Conservation (phyloP, 2,113 vertebrate genomes). For the Danio rerio region DNA sequence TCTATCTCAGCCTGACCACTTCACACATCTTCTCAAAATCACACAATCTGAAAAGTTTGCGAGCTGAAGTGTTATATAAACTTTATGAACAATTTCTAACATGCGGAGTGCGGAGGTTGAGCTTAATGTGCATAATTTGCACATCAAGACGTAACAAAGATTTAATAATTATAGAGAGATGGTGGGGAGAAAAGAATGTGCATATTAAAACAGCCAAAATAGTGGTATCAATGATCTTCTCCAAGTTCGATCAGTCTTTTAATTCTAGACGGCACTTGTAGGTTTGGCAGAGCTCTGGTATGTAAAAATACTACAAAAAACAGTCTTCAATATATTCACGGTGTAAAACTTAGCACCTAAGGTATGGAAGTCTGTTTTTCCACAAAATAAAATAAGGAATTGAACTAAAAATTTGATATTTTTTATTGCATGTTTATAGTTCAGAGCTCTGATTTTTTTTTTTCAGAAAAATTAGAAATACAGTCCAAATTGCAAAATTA, state of each 20-base stretch:
- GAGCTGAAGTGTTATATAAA: neutral
- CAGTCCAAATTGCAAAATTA: no score
- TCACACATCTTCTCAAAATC: neutral
- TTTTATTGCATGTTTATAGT: no score
- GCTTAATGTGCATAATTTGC: neutral
- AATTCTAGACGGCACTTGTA: no score
- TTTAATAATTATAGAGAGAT: conserved; percentile 3
- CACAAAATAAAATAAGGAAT: no score
- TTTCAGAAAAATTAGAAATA: no score
- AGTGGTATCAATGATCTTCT: neutral
- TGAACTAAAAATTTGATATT: no score
- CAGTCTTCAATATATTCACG: no score
- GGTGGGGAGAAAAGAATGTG: neutral
- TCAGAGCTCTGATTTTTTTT: no score
- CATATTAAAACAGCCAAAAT: conserved; percentile 17
- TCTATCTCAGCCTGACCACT: neutral
- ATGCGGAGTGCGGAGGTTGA: neutral
- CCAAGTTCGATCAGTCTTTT: neutral
- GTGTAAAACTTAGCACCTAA: no score
- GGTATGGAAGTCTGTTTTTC: no score
- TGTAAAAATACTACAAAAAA: neutral
- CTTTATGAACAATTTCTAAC: neutral
- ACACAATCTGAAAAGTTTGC: neutral
- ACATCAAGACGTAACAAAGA: conserved; percentile 5
- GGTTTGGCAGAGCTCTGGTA: neutral